Evolutionary conservation across 2,113 vertebrate genomes (phyloP), one percentile per base, ranked within the genome.

Genomic region (Pseudois nayaur): DNA sequence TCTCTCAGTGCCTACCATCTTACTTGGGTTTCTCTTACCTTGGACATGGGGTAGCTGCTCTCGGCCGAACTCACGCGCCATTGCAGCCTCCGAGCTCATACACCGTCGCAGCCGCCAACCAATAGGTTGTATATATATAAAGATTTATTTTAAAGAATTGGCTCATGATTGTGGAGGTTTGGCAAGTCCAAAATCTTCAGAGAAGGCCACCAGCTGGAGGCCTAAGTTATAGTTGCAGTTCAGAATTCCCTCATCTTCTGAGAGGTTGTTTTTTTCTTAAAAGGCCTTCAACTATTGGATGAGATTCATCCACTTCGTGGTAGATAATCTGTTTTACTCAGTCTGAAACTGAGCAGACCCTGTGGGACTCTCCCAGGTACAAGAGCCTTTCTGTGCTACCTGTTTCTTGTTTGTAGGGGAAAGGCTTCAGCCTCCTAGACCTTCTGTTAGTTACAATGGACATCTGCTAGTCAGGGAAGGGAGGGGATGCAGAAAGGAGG

Each of bases 61-160:
- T 62, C 1, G 0, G 60, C 29, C 5, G 0, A 13, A 31, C 13
- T 62, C 13, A 31, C 1, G 6, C 3, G 0, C 13, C 13, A 8
- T 62, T 29, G 3, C 59, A 60, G 6, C 29, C 29, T 14, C 59
- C 2, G 1, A 60, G 27, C 27, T 60, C 59, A 60, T 60, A 27
- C 59, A 31, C 27, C 1, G 0, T 6, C 1, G 5, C 59, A 60
- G 59, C 59, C 5, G 5, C 27, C 60, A 50, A 87, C 12, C 43
- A 87, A 50, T 12, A 67, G 33, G 16, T 36, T 67, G 16, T 14
- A 48, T 62, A 25, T 43, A 60, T 17, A 86, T 27, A 85, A 11
- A 33, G 45, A 67, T 78, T 29, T 36, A 91, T 82, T 52, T 82
- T 54, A 83, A 92, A 43, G 25, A 60, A 43, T 82, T 91, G 25